A percentile compares a stretch with the other conserved stretches of the same genome.
Conservation (phyloP, 2,888 invertebrate genomes). For the Callimorpha dominula region DNA sequence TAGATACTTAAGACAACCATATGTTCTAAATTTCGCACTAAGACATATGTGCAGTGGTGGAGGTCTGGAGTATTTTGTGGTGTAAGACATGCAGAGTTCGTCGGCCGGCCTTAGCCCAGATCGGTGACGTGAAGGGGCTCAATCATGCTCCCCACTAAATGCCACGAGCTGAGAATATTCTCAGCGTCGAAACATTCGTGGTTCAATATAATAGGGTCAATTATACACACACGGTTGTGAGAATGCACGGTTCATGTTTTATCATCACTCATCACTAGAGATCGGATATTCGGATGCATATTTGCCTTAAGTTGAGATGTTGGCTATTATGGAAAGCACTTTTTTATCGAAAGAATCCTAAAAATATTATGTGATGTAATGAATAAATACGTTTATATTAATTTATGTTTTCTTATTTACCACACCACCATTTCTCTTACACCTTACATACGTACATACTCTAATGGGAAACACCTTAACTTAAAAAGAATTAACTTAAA, state of each 20-base stretch:
- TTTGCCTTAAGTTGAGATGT: too few species aligned
- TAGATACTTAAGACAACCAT: slow-evolving; percentile 47
- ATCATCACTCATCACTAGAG: too few species aligned
- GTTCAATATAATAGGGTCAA: slow-evolving; percentile 72
- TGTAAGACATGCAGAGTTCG: slow-evolving; percentile 67
- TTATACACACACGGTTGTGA: slow-evolving; percentile 56
- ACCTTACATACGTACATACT: too few species aligned
- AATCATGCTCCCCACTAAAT: slow-evolving; percentile 64
- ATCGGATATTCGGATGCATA: too few species aligned
- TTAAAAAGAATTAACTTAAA: too few species aligned
- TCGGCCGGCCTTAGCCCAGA: slow-evolving; percentile 84
- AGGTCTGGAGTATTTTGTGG: slow-evolving; percentile 62
- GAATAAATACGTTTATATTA: too few species aligned
- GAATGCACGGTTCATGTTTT: slow-evolving; percentile 47
- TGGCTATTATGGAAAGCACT: too few species aligned
- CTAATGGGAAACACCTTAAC: too few species aligned
- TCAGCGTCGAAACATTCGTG: slow-evolving; percentile 58
- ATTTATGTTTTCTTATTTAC: too few species aligned
- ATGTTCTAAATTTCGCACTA: slow-evolving; percentile 30
- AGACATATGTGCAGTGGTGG: slow-evolving; percentile 42
- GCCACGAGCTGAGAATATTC: slow-evolving; percentile 65
- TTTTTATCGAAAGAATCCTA: too few species aligned
- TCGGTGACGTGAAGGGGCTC: slow-evolving; percentile 81
- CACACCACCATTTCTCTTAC: too few species aligned
- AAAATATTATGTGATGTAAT: too few species aligned